These are phyloP conservation scores for Onychomys leucogaster DNA, from an alignment of 2,797 vertebrate species.

Conservation along the genomic window DNA sequence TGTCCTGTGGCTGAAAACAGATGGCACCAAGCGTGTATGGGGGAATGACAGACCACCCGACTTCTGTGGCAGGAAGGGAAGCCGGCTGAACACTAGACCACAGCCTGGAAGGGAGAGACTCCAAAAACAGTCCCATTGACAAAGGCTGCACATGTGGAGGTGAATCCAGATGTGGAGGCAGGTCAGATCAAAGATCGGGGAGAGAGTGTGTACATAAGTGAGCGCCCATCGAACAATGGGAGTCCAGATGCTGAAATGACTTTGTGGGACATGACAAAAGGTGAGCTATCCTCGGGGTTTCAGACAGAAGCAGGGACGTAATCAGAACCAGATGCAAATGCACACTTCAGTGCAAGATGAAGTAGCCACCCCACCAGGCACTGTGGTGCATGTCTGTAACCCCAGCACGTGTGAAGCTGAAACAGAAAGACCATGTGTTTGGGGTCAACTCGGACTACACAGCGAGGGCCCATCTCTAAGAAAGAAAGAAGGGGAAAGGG, in stretches of 20 bases:
- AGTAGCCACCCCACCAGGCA: neutral
- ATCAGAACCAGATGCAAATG: rapidly evolving
- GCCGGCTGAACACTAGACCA: neutral
- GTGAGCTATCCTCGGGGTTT: neutral
- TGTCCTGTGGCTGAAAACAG: neutral
- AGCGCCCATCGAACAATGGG: neutral
- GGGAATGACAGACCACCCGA: neutral
- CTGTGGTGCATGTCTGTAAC: too few relatives aligned
- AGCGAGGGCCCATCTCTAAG: neutral
- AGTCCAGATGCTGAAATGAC: neutral
- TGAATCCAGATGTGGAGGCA: neutral
- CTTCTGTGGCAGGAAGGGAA: neutral
- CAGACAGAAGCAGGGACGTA: neutral
- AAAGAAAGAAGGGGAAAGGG: neutral
- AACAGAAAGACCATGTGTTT: neutral
- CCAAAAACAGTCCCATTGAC: neutral
- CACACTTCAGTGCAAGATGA: neutral
- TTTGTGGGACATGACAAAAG: rapidly evolving
- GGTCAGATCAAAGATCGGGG: neutral
- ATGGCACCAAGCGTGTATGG: too few relatives aligned
- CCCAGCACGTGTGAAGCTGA: neutral
- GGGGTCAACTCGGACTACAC: too few relatives aligned
- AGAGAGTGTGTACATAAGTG: neutral
- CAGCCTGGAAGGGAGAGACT: neutral
- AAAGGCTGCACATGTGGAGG: neutral